Evolutionary conservation across 2,113 vertebrate species (phyloP), one percentile per base, ranked within the genome.

Genomic region (Saimiri boliviensis): DNA sequence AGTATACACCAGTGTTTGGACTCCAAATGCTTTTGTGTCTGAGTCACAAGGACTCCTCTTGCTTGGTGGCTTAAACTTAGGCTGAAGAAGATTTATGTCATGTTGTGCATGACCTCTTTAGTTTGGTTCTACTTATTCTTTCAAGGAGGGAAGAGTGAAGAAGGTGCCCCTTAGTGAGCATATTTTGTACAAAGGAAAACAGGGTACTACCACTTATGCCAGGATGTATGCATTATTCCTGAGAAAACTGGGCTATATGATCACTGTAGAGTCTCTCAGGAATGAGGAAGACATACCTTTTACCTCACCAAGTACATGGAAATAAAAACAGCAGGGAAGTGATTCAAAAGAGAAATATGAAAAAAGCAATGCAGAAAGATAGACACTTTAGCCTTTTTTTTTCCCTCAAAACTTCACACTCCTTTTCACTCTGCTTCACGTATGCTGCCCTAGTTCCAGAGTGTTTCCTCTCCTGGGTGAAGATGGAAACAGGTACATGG

Each of bases 31-130:
- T 63, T 63, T 63, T 63, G 27, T 32, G 5, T 82, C 42, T 85
- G 63, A 91, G 37, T 97, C 86, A 89, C n/a, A 66, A 73, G 35
- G 30, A 83, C 4, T 47, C 32, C 66, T 94, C 93, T 94, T 66
- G 27, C 30, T 84, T 73, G 5, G 21, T 92, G 66, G n/a, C 11
- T 60, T 94, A 25, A 95, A 88, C 40, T 58, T n/a, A 81, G 42
- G 25, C 40, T 74, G 19, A 91, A 91, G 49, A 80, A 68, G 58
- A 63, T 82, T 84, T 89, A 42, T 10, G 83, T 56, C 11, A 37
- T 54, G 6, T 40, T 86, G 45, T 87, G n/a, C 60, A 13, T 79
- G 40, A 87, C n/a, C 89, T 16, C 23, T 94, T 92, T 56, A 52
- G 16, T 68, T 87, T 93, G 77, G 27, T 79, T 95, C 30, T 42